Evolutionary conservation across 2,113 vertebrate genomes (phyloP), one percentile per base, ranked within the genome.

Genomic region (Saguinus imperator): DNA sequence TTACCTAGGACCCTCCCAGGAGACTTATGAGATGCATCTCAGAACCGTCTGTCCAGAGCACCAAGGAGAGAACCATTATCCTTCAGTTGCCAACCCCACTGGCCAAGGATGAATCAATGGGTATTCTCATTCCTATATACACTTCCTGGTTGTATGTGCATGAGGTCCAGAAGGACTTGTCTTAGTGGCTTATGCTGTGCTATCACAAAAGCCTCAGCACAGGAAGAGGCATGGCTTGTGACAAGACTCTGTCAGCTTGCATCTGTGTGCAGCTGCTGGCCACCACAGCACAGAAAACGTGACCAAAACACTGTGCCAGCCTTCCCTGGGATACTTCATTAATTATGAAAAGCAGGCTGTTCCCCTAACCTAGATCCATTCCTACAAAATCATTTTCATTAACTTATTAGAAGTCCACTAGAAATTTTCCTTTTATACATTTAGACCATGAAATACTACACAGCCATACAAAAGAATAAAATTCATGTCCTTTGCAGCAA

Each of bases 251-350:
- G 23, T 86, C 72, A 87, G 16, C 2, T 32, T 88, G 50, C 35
- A 72, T 76, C 57, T 82, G 4, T 81, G 18, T 55, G 43, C 66
- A 94, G 40, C 52, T 77, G 23, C 13, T 72, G 8, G 32, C 12
- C 14, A 64, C 25, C 37, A 40, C 1, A 21, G 37, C n/a, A 73
- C 20, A 13, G 27, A 91, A 43, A 21, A 45, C 3, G 6, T 72
- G 50, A 83, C n/a, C 80, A 50, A 82, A 96, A 73, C 0, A 70
- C 1, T 84, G 4, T 27, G n/a, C 48, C 7, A 89, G 14, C 32
- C 79, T 95, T 85, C 35, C 23, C 86, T 93, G 43, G 43, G 79
- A 91, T 57, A 35, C 45, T 87, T 92, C 21, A 35, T 89, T 77
- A 52, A 23, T 75, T 86, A 58, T 40, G 11, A 80, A 79, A 90